Percentiles rank a stretch among this genome's conserved stretches.
Evolutionary conservation across 2,797 vertebrate genomes (phyloP).

Genomic region (Pipistrellus kuhlii): DNA sequence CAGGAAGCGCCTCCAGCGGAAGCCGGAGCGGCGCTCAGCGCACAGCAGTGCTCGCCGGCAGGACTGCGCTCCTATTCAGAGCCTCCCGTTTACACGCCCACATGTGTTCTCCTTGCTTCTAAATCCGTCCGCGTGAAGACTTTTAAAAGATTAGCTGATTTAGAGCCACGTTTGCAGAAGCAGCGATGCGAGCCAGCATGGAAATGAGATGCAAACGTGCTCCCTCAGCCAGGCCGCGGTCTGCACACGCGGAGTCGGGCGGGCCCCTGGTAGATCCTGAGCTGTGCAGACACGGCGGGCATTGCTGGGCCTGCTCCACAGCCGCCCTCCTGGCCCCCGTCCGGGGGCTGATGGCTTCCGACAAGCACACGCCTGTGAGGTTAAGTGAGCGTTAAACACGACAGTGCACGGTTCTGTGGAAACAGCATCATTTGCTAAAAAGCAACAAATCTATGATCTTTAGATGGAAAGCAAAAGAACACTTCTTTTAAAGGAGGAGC

Average conservation of each 20-base stretch:
- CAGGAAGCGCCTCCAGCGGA: constrained; percentile 62
- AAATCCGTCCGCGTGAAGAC: constrained; percentile 81
- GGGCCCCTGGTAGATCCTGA: constrained; percentile 48
- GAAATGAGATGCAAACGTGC: constrained; percentile 65
- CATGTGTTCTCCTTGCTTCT: constrained; percentile 82
- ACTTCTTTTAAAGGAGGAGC: background rate
- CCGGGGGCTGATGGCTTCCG: background rate
- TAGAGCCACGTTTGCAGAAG: constrained; percentile 77
- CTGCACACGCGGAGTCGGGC: constrained; percentile 39
- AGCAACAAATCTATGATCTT: background rate
- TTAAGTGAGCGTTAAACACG: background rate
- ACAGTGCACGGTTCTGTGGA: background rate
- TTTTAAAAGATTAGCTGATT: constrained; percentile 81
- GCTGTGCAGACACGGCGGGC: constrained; percentile 10
- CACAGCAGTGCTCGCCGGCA: constrained; percentile 68
- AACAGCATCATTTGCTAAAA: constrained; percentile 9
- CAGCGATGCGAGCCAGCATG: constrained; percentile 74
- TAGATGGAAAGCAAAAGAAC: background rate
- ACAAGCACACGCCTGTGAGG: background rate
- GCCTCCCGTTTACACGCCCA: constrained; percentile 80
- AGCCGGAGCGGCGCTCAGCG: constrained; percentile 48
- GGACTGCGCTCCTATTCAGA: constrained; percentile 62
- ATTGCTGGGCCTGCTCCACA: background rate
- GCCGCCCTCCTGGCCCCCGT: background rate
- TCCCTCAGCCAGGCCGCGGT: constrained; percentile 35